Base-by-base conservation (phyloP, 2,888 invertebrate species). In the Xylota segnis region DNA sequence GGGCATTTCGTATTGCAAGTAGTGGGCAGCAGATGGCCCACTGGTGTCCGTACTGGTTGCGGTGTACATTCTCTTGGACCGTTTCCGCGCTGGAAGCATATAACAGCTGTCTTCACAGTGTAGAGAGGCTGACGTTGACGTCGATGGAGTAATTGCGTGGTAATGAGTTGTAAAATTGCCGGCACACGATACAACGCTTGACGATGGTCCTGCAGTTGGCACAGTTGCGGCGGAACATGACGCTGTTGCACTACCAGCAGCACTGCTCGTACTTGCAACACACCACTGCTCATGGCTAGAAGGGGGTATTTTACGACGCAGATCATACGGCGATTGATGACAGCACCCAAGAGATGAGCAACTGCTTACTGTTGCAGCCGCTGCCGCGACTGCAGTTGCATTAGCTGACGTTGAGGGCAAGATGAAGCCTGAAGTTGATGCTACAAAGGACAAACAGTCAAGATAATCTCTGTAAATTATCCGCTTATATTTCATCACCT, bases 1-100 rank as follows among this genome's bases (percentile, higher is more conserved):
- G 6, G 98, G 98, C 92, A 99, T 94, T 93, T 98, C 98, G 90
- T 97, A 97, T 91, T 97, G 97, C 89, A 98, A 94, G 93, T 98
- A 98, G 92, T 97, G 97, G 71, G 96, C 96, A 63, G 96, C 96
- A 2, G 92, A 90, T 23, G 92, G 92, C 6, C 90, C 89, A 47
- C 89, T 87, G 7, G 89, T 89, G 16, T 89, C 88, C 23, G 89
- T 88, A 29, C 90, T 89, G 14, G 88, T 88, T 18, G 89, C 88
- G 16, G 89, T 58, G 63, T 87, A 70, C 18, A 88, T 87, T 47
- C 87, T 66, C 71, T 88, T 70, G 54, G 97, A 96, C 90, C 97
- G 94, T 92, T 97, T 97, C 89, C 97, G 94, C 65, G 97, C 97
- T 45, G 97, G 97, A 91, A 97, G 93, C 94, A 96, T 95, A 91